Conservation (phyloP, 2,888 invertebrate genomes). For the Pseudococcus jackbeardsleyi region DNA sequence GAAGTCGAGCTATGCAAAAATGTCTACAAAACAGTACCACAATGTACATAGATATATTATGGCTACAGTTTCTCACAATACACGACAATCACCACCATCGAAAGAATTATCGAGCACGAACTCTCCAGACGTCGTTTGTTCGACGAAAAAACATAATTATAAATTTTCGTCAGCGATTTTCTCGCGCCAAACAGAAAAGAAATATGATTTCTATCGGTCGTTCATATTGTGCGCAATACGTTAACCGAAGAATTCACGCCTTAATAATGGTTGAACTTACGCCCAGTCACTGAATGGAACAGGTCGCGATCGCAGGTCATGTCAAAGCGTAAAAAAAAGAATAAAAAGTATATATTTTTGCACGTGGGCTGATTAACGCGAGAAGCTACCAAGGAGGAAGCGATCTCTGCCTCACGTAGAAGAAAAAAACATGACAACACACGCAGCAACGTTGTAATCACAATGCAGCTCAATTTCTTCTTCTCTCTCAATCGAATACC, state of each 20-base stretch:
- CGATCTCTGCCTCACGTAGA: not conserved
- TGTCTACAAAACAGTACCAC: too few species aligned
- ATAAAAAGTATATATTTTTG: constrained; percentile 9
- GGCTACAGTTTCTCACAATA: not conserved
- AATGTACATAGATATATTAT: too few species aligned
- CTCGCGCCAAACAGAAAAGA: not conserved
- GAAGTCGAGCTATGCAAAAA: too few species aligned
- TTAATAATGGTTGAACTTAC: constrained; percentile 28
- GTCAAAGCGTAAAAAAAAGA: constrained; percentile 23
- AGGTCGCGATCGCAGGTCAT: constrained; percentile 48
- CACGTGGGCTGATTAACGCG: constrained; percentile 50
- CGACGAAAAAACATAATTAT: not conserved
- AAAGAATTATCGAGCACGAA: constrained; percentile 13
- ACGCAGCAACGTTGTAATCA: not conserved
- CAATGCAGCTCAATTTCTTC: not conserved
- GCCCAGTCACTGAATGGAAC: constrained; percentile 48
- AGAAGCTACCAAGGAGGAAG: constrained; percentile 16
- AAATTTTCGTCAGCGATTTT: constrained; percentile 29
- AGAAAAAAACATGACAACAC: not conserved
- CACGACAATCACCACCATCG: not conserved
- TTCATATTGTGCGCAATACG: constrained; percentile 26
- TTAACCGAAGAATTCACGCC: constrained; percentile 30
- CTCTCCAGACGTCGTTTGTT: not conserved
- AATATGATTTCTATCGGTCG: constrained; percentile 20
- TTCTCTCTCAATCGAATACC: not conserved